Conservation (phyloP, 2,888 invertebrate genomes). For the Axea sp. region DNA sequence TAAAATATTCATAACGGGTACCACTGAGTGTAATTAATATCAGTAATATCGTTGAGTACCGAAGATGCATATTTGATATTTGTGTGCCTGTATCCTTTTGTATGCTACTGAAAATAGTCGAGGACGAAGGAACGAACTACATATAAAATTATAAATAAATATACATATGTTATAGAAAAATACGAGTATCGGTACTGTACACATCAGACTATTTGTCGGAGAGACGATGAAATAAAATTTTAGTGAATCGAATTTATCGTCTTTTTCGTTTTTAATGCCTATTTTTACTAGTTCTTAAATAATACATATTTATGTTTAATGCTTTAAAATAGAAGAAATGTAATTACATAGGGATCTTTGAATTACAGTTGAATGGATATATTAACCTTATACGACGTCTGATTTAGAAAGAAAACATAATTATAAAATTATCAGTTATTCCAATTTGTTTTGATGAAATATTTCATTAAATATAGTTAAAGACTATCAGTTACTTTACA, state of each 20-base stretch:
- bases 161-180: conserved; percentile 67
- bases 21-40: conserved; percentile 77
- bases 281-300: too few species aligned
- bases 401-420: too few species aligned
- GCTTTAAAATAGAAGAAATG: too few species aligned
- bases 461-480: too few species aligned
- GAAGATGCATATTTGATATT: conserved; percentile 78
- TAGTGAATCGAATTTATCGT: conserved; percentile 71
- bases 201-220: conserved; percentile 73
- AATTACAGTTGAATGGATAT: too few species aligned
- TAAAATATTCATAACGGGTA: conserved; percentile 70
- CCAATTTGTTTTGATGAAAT: too few species aligned
- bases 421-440: too few species aligned
- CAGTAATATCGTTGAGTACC: conserved; percentile 72
- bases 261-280: neutral
- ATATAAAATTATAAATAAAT: conserved; percentile 69
- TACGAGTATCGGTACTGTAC: conserved; percentile 70
- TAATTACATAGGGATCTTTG: too few species aligned
- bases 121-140: conserved; percentile 71
- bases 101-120: conserved; percentile 74
- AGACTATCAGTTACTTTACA: too few species aligned
- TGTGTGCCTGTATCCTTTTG: conserved; percentile 79
- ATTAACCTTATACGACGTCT: too few species aligned
- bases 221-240: conserved; percentile 76
- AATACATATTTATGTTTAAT: too few species aligned